Percentiles rank a stretch among this genome's conserved stretches.
Evolutionary conservation across 2,797 vertebrate genomes (phyloP).

Genomic region (Catamblyrhynchus diadema): DNA sequence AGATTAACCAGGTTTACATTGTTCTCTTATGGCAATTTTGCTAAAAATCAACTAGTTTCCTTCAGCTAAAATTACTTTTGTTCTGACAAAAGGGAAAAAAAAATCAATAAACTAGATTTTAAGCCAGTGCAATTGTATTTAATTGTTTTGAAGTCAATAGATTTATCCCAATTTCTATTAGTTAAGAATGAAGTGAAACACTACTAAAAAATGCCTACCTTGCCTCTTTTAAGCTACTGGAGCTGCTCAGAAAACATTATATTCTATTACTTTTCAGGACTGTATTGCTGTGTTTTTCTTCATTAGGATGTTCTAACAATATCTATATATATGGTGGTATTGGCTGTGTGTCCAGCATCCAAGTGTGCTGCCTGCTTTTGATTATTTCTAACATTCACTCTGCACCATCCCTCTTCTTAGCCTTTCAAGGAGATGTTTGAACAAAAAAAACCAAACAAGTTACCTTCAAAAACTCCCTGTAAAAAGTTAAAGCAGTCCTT

Average conservation of each 20-base stretch:
- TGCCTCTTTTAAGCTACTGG: not conserved
- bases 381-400: not conserved
- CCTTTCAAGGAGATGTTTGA: not conserved
- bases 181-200: not conserved
- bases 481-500: not conserved
- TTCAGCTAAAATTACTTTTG: not conserved
- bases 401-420: not conserved
- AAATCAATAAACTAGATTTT: not conserved
- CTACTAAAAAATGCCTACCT: not conserved
- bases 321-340: not conserved
- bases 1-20: not conserved
- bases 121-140: not conserved
- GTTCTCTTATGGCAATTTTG: not conserved
- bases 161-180: not conserved
- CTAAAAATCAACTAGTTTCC: not conserved
- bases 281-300: not conserved
- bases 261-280: not conserved
- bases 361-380: not conserved
- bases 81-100: not conserved
- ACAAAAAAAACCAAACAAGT: not conserved
- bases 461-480: not conserved
- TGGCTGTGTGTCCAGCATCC: not conserved
- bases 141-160: not conserved
- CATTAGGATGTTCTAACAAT: not conserved
- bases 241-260: not conserved